A percentile compares a stretch with the other conserved stretches of the same genome.
Conservation (phyloP, 2,888 invertebrate species). For the Euplagia quadripunctaria region DNA sequence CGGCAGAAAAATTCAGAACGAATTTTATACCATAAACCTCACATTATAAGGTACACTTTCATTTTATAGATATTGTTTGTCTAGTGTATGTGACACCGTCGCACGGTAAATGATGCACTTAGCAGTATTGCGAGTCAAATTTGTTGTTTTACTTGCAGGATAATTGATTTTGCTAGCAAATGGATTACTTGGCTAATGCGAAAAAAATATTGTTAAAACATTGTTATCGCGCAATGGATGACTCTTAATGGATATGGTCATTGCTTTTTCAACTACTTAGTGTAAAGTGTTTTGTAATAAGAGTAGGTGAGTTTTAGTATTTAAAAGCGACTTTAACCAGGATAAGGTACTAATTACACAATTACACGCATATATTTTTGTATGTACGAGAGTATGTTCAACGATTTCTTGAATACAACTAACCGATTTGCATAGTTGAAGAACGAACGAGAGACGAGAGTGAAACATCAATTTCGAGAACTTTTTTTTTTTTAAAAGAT, state of each 20-base stretch:
- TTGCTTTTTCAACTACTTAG: constrained; percentile 21
- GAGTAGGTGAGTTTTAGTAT: constrained; percentile 7
- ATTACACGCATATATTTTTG: too few relatives aligned
- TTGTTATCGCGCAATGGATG: constrained; percentile 41
- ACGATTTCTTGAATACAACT: not conserved
- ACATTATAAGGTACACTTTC: constrained; percentile 27
- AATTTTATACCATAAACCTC: constrained; percentile 22
- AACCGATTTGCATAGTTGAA: not conserved
- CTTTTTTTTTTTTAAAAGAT: too few relatives aligned
- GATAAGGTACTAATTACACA: not conserved
- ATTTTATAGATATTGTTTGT: not conserved
- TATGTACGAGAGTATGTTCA: too few relatives aligned
- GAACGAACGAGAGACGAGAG: too few relatives aligned
- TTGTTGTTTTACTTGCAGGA: constrained; percentile 63
- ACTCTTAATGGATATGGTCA: constrained; percentile 39
- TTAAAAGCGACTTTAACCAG: not conserved
- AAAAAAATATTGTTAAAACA: constrained; percentile 58
- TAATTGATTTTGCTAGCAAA: constrained; percentile 64
- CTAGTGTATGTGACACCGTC: constrained; percentile 50
- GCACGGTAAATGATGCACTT: constrained; percentile 74
- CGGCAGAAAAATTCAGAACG: constrained; percentile 5
- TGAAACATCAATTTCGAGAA: not conserved
- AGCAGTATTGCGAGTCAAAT: constrained; percentile 70
- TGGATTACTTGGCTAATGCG: constrained; percentile 62
- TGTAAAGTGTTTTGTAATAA: constrained; percentile 37